Base-by-base conservation (phyloP, 2,888 invertebrate species). In the Lepidocyrtinus sp. region DNA sequence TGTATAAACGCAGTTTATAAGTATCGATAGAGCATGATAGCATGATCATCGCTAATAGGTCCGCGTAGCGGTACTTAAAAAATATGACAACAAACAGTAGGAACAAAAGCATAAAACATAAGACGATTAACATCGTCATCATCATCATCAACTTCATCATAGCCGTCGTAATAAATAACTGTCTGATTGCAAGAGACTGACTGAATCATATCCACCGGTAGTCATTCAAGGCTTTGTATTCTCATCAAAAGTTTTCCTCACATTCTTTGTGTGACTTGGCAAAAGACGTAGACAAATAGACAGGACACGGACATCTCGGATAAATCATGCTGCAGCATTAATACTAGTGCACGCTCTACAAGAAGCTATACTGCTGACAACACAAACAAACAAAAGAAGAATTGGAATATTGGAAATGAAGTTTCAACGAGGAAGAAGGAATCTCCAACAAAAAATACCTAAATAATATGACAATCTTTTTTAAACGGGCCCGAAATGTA, bases 151-250 rank as follows among this genome's bases (percentile, higher is more conserved):
- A n/a, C n/a, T n/a, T n/a, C n/a, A n/a, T n/a, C 12, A 36, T 36
- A 36, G 36, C 12, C 36, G 36, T 36, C 36, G 36, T 36, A 12
- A 80, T 70, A 65, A 61, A 36, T 36, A 59, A 69, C 65, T 73
- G 72, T 68, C 67, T 72, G 70, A 70, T 76, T 70, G 72, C n/a
- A 50, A 77, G 26, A 45, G 78, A 68, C 45, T 68, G 74, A 72
- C 65, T 22, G 59, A 63, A 63, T 74, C 70, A 65, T 70, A 70
- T 80, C 80, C 74, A 74, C 80, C 80, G 80, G 65, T 69, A 69
- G 75, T 75, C 75, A 74, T 80, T 80, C 80, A 80, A 80, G 80
- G 79, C 64, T 76, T 50, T 73, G 26, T 36, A 12, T 19, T 50
- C 12, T n/a, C 27, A n/a, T 22, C 21, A 22, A 12, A 63, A 22